Evolutionary conservation across 2,888 invertebrate species (phyloP).

Genomic region (Torymus tubicola): DNA sequence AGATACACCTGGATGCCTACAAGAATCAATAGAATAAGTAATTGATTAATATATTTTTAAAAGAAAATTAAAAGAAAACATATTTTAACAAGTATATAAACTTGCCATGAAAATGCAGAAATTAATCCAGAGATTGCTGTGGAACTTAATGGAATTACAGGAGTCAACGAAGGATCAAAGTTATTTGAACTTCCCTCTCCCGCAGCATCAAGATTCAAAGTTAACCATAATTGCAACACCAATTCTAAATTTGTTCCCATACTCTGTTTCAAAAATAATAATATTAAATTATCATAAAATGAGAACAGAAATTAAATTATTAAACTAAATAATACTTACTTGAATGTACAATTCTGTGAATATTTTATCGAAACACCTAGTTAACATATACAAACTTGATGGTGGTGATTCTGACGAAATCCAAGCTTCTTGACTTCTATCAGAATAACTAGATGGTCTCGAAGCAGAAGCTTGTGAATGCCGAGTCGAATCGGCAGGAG

Average conservation of each 20-base stretch:
- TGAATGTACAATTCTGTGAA: conserved; percentile 82
- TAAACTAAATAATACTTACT: conserved; percentile 64
- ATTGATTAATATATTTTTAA: conserved; percentile 3
- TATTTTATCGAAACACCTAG: conserved; percentile 83
- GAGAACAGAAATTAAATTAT: background rate
- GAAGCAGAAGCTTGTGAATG: conserved; percentile 55
- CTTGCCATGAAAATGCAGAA: conserved; percentile 81
- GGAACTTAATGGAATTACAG: conserved; percentile 82
- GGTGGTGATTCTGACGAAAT: conserved; percentile 66
- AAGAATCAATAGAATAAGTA: conserved; percentile 28
- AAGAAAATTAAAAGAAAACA: too few relatives aligned
- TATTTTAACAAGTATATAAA: conserved; percentile 10
- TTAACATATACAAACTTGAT: conserved; percentile 80
- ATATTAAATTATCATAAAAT: conserved; percentile 16
- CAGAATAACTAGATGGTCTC: conserved; percentile 62
- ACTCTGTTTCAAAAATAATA: conserved; percentile 76
- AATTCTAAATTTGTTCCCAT: conserved; percentile 88
- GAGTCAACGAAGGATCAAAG: conserved; percentile 80
- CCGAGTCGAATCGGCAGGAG: conserved; percentile 56
- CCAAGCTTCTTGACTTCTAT: conserved; percentile 69
- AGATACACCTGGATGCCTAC: conserved; percentile 81
- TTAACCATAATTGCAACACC: conserved; percentile 91
- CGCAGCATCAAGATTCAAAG: conserved; percentile 83
- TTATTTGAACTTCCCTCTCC: conserved; percentile 76
- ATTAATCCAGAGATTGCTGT: conserved; percentile 83